Percentiles rank a stretch among this genome's conserved stretches.
phyloP scores from a whole-genome alignment of 2,888 invertebrate species.

The Xestia rhomboidea region DNA sequence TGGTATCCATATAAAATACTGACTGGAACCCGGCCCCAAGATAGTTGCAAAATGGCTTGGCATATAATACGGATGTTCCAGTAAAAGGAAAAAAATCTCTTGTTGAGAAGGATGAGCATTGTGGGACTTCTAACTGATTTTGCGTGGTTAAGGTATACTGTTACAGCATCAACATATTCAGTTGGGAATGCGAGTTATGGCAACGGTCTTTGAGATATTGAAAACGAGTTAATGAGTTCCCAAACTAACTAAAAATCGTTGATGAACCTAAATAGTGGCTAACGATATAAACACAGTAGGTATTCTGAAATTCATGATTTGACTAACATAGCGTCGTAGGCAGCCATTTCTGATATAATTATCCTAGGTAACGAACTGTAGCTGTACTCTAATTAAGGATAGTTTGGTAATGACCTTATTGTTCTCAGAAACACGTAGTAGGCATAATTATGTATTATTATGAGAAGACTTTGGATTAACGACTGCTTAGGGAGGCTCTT shows the following conservation, averaged over 20 bases:
- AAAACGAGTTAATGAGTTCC: neutral
- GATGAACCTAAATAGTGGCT: neutral
- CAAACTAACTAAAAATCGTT: neutral
- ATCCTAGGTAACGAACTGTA: slow-evolving; percentile 25
- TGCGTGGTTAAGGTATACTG: too few relatives aligned
- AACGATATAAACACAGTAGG: neutral
- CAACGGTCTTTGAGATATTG: neutral
- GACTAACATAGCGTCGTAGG: neutral
- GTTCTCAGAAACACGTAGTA: slow-evolving; percentile 24
- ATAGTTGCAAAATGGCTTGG: neutral
- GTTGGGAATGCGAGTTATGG: neutral
- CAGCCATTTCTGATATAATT: slow-evolving; percentile 29
- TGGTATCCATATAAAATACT: neutral
- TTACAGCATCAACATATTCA: neutral
- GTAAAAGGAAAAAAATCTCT: neutral
- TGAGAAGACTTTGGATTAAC: slow-evolving; percentile 4
- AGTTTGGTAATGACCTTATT: slow-evolving; percentile 33
- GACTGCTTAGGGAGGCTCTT: neutral
- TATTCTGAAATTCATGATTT: neutral
- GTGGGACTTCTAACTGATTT: neutral
- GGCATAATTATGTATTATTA: slow-evolving; percentile 28
- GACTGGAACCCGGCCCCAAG: neutral
- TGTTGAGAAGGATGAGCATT: neutral
- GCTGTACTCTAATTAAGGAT: slow-evolving; percentile 31
- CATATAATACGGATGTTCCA: neutral